A percentile compares a stretch with the other conserved stretches of the same genome.
These are phyloP conservation scores for Sternotherus odoratus DNA, from an alignment of 2,797 vertebrate genomes.

Conservation along the genomic window DNA sequence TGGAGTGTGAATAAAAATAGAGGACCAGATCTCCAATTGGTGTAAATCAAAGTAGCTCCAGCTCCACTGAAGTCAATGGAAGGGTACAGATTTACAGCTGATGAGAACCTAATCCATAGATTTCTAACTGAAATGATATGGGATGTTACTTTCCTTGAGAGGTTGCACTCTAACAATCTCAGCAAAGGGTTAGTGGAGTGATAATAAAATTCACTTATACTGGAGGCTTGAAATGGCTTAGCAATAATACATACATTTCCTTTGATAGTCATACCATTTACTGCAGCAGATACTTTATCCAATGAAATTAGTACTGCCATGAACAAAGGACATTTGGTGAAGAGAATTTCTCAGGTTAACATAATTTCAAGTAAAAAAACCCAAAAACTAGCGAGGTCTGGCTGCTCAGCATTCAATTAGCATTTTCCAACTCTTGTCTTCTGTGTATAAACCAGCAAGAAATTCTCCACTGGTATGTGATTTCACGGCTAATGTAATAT, in stretches of 20 bases:
- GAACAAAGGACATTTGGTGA: background rate
- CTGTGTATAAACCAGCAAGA: background rate
- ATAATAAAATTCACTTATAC: background rate
- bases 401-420: background rate
- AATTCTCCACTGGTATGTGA: background rate
- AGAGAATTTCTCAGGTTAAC: background rate
- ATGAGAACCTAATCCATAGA: background rate
- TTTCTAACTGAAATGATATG: background rate
- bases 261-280: background rate
- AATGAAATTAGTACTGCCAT: background rate
- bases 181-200: background rate
- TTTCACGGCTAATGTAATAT: background rate
- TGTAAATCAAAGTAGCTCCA: background rate
- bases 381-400: background rate
- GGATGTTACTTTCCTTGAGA: background rate
- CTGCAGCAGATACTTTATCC: background rate
- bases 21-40: background rate
- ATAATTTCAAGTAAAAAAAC: background rate
- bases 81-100: background rate
- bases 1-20: background rate
- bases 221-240: background rate
- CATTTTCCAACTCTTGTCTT: background rate
- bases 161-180: background rate
- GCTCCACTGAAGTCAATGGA: background rate
- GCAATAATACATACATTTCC: background rate